phyloP scores from a whole-genome alignment of 2,888 invertebrate genomes.

The Parnassius smintheus region DNA sequence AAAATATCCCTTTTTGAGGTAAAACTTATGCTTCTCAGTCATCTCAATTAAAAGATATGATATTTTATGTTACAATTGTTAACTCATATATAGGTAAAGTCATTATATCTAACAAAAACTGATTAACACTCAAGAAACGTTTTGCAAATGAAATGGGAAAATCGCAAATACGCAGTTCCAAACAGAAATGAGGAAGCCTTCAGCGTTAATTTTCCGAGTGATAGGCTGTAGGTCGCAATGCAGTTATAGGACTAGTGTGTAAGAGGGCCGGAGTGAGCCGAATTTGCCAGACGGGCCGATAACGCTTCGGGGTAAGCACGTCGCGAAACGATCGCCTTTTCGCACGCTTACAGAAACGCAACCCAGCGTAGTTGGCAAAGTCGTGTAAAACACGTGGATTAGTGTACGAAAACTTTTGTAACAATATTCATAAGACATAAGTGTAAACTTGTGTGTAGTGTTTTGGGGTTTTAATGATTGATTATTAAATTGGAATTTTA shows the following conservation, averaged over 20 bases:
- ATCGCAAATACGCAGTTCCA: constrained; percentile 13
- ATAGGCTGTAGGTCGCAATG: constrained; percentile 59
- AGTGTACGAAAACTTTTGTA: constrained; percentile 3
- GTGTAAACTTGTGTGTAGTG: constrained; percentile 19
- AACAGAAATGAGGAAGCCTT: constrained; percentile 16
- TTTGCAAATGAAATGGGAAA: constrained; percentile 3
- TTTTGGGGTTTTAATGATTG: constrained; percentile 12
- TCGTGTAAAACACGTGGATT: constrained; percentile 2
- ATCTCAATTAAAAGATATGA: too few species aligned
- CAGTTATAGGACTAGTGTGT: constrained; percentile 58
- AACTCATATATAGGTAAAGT: too few species aligned
- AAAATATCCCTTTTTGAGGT: too few species aligned
- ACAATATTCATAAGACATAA: background rate
- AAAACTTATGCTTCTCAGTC: too few species aligned
- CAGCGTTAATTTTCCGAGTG: constrained; percentile 22
- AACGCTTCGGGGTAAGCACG: constrained; percentile 68
- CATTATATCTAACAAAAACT: too few species aligned
- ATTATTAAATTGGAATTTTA: background rate
- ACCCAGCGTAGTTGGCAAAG: background rate
- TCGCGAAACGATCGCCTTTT: constrained; percentile 30
- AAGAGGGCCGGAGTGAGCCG: constrained; percentile 48
- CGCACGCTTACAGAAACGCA: constrained; percentile 51
- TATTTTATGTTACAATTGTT: too few species aligned
- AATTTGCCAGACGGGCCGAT: constrained; percentile 64
- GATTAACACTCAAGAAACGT: background rate